Base-by-base conservation (phyloP, 2,113 vertebrate genomes). In the Bubo scandiacus region DNA sequence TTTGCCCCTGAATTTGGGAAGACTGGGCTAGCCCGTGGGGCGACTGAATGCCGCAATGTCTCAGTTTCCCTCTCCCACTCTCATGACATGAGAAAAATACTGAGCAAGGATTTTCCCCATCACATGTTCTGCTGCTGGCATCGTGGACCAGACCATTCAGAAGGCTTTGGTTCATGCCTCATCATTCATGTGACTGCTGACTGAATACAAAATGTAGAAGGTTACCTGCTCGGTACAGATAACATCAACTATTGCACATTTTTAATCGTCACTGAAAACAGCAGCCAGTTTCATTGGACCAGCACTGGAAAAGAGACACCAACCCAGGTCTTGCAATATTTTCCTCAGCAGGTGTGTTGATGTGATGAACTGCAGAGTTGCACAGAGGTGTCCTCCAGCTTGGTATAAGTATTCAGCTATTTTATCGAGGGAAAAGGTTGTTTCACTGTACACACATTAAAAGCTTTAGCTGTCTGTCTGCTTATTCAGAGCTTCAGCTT, bases 121-220 rank as follows among this genome's bases (percentile, higher is more conserved):
- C 72, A 62, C 74, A 71, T 67, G 61, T 81, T 92, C 67, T 67
- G 94, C 93, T 96, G 89, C 91, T 95, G 95, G 88, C 93, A 90
- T 52, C 32, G 9, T 7, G 9, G 93, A 88, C 77, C 77, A 89
- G 74, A 6, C 62, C 85, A 65, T 95, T 92, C 71, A 78, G 81
- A 92, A 92, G 42, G 88, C 90, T 81, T 95, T 79, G 57, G 57
- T 67, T 67, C 29, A 7, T 71, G 75, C 86, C 92, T 95, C 85
- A 52, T 80, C 47, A 29, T 90, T 91, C 96, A 95, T 83, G 86
- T 97, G 96, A 94, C 95, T 96, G 93, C 94, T 97, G 95, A 95
- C 84, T 59, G 94, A 72, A 82, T 40, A 49, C 75, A 72, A 74
- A 90, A 59, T 30, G 43, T 34, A 29, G 55, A 89, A 54, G 57